Base-by-base conservation (phyloP, 2,113 vertebrate species). In the Heterocephalus glaber region DNA sequence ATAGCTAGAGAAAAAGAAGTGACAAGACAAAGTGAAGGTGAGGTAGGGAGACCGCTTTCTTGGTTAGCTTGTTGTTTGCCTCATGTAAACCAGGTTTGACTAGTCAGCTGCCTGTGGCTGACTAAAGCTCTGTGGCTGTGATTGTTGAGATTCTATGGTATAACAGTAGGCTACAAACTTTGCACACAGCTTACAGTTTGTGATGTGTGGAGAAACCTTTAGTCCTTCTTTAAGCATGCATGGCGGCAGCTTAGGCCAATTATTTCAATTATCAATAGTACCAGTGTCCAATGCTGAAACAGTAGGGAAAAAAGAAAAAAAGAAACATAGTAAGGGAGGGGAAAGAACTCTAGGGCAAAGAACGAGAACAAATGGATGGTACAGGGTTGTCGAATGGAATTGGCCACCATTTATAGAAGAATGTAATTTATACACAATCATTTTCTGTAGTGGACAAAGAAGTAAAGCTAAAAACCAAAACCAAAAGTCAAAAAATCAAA, bases 401-500 rank as follows among this genome's bases (percentile, higher is more conserved):
- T 63, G 28, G 41, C 6, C 35, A 19, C 4, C 72, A 20, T 33
- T 92, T 86, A 95, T 47, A 86, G 44, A 96, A 86, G n/a, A 96
- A 83, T 13, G n/a, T 58, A 86, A 86, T 20, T 83, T 19, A 86
- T 30, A 54, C 5, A 60, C 6, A 22, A n/a, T 81, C 24, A 85
- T 28, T 93, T n/a, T 93, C 24, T n/a, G 81, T 89, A 5, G 20
- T 66, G 4, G 13, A 47, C 70, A 49, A 56, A 92, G 44, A 70
- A 24, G n/a, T 30, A 49, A 95, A 93, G 20, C 26, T 80, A 13
- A 83, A 86, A 92, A 38, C 44, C 26, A 83, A n/a, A 72, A 14
- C 13, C 19, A 30, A 54, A 72, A 81, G 5, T 24, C 19, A 61
- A 38, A 60, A 68, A 90, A 35, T 19, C 22, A 54, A 88, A 91